These are phyloP conservation scores for Clangula hyemalis DNA, from an alignment of 2,797 vertebrate genomes.

Conservation along the genomic window DNA sequence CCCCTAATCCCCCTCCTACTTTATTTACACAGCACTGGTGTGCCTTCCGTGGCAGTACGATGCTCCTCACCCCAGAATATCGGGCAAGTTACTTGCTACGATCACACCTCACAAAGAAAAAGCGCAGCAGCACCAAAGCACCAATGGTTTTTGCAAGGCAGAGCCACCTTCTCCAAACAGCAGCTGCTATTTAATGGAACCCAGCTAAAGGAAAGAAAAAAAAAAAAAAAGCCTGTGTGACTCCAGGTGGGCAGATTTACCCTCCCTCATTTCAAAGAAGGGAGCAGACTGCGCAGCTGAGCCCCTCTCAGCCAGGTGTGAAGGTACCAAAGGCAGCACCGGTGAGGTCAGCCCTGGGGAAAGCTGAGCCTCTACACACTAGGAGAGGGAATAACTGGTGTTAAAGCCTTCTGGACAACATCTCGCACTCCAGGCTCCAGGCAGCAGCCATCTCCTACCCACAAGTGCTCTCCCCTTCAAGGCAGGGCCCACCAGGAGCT, in stretches of 20 bases:
- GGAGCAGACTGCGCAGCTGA: not conserved
- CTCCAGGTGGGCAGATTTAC: not conserved
- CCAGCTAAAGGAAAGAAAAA: not conserved
- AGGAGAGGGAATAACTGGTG: not conserved
- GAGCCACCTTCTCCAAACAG: not conserved
- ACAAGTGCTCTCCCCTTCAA: fast-evolving
- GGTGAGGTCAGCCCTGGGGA: not conserved
- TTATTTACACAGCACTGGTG: not conserved
- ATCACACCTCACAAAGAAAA: not conserved
- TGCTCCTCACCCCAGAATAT: not conserved
- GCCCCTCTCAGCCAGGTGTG: not conserved
- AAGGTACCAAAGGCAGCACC: not conserved
- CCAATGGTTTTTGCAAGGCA: not conserved
- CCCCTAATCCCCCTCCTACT: not conserved
- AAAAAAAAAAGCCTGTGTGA: too few relatives aligned
- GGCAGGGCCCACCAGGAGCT: not conserved
- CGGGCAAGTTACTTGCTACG: not conserved
- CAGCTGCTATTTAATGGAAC: not conserved
- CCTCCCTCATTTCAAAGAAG: not conserved
- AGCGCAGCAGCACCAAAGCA: fast-evolving
- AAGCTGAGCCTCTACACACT: not conserved
- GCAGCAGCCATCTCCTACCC: not conserved
- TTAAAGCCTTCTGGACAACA: not conserved
- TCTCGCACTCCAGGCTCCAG: not conserved
- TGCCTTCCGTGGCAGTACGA: fast-evolving